Evolutionary conservation across 2,888 invertebrate genomes (phyloP), one percentile per base, ranked within the genome.

Genomic region (Hemistola chrysoprasaria): DNA sequence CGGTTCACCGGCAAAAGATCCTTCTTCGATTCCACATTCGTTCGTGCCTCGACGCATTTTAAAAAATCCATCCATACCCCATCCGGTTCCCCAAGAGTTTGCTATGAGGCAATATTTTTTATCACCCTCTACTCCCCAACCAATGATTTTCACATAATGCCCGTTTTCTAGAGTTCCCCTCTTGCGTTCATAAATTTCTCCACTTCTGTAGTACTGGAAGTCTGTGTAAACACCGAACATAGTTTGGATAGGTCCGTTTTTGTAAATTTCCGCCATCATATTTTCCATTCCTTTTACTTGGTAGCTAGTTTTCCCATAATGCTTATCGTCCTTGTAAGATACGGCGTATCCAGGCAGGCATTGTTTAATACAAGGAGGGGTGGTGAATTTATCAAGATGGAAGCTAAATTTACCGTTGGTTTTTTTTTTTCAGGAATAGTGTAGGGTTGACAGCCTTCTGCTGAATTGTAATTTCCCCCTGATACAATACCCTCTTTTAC

Each of bases 31-130:
- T 1, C 3, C 7, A 11, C 38, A 42, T 29, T 38, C 34, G 22
- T 47, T 6, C 1, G 22, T 16, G 6, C 50, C 54, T 6, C 43
- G 44, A 10, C 33, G 16, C 37, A 95, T 94, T 75, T 93, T 95
- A 83, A 95, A 95, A 71, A 86, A 94, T 0, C 95, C 95, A 60
- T 90, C 83, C 62, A 94, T 92, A 47, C 96, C 96, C 95, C 95
- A 97, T 69, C 95, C 94, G 0, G 88, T 85, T 74, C 95, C 95
- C 96, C 96, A 96, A 0, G 94, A 95, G 81, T 96, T 96, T 38
- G 94, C 95, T 48, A 94, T 90, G 6, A 95, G 84, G 96, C 96
- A 96, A 71, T 95, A 96, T 3, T 93, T 92, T 1, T 89, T 89
- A 2, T 90, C 90, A 24, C 91, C 85, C 41, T 94, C 92, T 0